Evolutionary conservation across 1,140 invertebrate genomes (phyloP).

Genomic region (Maconellicoccus hirsutus): DNA sequence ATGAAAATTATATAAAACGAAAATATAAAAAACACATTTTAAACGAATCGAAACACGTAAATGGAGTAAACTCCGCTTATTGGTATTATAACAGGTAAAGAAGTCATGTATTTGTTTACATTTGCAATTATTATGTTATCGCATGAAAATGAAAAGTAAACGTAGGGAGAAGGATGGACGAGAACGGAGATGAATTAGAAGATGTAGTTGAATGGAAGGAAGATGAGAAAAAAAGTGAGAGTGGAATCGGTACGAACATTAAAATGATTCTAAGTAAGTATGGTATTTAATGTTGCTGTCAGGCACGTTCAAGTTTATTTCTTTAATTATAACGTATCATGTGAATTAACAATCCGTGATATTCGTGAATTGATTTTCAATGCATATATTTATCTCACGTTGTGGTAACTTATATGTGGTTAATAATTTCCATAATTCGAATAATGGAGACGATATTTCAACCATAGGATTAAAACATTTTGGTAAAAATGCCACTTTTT

Average conservation of each 20-base stretch:
- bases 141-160: not conserved
- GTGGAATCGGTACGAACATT: not conserved
- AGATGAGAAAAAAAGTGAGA: slow-evolving; percentile 4
- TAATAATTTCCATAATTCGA: too few species aligned
- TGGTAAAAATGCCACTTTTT: too few species aligned
- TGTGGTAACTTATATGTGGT: too few species aligned
- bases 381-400: too few species aligned
- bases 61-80: not conserved
- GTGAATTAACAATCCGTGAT: too few species aligned
- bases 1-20: not conserved
- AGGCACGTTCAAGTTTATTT: not conserved
- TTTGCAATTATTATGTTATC: not conserved
- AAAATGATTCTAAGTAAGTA: not conserved
- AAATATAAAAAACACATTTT: not conserved
- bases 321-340: not conserved
- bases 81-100: not conserved
- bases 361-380: too few species aligned
- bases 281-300: not conserved
- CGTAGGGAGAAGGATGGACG: not conserved
- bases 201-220: not conserved
- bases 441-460: too few species aligned
- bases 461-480: too few species aligned
- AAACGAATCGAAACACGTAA: not conserved
- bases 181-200: not conserved
- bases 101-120: not conserved